Evolutionary conservation across 1,140 invertebrate genomes (phyloP), one percentile per base, ranked within the genome.

Genomic region (Lutraria rhynchaena): DNA sequence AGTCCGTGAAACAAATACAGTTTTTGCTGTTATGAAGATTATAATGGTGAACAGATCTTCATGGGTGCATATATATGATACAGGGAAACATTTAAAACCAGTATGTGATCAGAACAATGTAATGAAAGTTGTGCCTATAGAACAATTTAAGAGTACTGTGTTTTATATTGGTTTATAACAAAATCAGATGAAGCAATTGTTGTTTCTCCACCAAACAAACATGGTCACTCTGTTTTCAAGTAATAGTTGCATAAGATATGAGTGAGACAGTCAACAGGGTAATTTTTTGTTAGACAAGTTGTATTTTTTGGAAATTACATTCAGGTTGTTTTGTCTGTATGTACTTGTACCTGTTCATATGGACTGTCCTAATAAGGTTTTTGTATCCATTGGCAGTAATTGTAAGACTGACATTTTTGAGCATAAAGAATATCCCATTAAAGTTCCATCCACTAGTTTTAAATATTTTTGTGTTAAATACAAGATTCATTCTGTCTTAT

Each of bases 31-130:
- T 17, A 55, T 55, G 51, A 55, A 55, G n/a, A 55, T n/a, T 17
- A 55, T 55, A 24, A 55, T 55, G 24, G 17, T 55, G 51, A 55
- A 55, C 51, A 55, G 51, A n/a, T n/a, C 51, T 55, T 55, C 51
- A n/a, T 55, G 51, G 51, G 17, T 55, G 51, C 51, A 55, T 55
- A 55, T 24, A 55, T 55, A 55, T 55, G 51, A 55, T n/a, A 24
- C 17, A 55, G 51, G 51, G n/a, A 55, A 55, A 55, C 51, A 55
- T 55, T 55, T 55, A 55, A 55, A 55, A 55, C 51, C 51, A 55
- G 51, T 55, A 24, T 24, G 24, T n/a, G 24, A n/a, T n/a, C 51
- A 55, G 24, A 55, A 24, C 24, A 17, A 55, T 55, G 51, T n/a
- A n/a, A 55, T 7, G 7, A 24, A 55, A n/a, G 51, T 55, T 55